Evolutionary conservation across 2,888 invertebrate genomes (phyloP), one percentile per base, ranked within the genome.

Genomic region (Mimas tiliae): DNA sequence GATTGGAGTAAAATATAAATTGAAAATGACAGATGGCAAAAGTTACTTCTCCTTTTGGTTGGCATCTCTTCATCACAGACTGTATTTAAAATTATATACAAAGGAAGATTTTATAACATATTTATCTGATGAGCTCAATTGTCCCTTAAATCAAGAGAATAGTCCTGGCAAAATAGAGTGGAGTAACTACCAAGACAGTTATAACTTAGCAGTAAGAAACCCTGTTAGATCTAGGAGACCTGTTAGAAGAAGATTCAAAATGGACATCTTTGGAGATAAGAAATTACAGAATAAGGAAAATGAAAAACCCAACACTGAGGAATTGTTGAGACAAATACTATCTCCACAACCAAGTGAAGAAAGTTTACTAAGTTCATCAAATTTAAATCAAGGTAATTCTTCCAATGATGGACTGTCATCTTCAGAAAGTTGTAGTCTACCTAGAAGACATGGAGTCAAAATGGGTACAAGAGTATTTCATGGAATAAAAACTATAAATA

Each of bases 11-110:
- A 96, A 96, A 86, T 96, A 96, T 83, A 96, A 96, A 86, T 88
- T 96, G 0, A 95, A 95, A 89, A 96, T 96, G 96, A 94, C 95
- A 74, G 95, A 96, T 68, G 95, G 95, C 83, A 97, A 96, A 87
- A 96, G 96, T 80, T 96, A 95, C 80, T 96, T 96, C 79, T 95
- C 96, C 68, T 97, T 96, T 87, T 96, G 96, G 86, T 86, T 96
- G 69, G 96, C 96, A 11, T 96, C 96, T n/a, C 86, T 96, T 58
- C 97, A 97, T 83, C 96, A 97, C 82, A 95, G 96, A 82, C 95
- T 97, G 84, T 97, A 96, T 88, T 91, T 96, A 76, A 95, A 96
- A 79, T 87, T 96, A 63, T 95, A 96, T 81, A 95, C 96, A 52
- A 96, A 96, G 82, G 95, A 95, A 70, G 95, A 96, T 69, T 96